A percentile compares a stretch with the other conserved stretches of the same genome.
Evolutionary conservation across 2,888 invertebrate genomes (phyloP).

Genomic region (Lithophane socia): DNA sequence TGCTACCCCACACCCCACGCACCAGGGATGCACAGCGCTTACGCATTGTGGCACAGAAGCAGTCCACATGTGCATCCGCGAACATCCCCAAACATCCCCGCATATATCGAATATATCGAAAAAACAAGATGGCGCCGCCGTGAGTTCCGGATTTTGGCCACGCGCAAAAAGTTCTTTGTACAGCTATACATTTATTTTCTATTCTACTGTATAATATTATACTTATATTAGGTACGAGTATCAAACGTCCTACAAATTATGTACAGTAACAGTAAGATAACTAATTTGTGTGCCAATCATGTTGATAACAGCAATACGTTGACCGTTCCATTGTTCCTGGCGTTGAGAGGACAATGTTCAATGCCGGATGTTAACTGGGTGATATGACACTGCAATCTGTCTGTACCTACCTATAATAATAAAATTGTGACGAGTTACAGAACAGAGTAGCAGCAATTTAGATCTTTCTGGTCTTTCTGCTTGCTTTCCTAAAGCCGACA

Average conservation of each 20-base stretch:
- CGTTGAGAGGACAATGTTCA: conserved; percentile 22
- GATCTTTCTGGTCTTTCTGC: not conserved
- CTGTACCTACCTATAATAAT: not conserved
- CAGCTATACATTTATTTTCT: not conserved
- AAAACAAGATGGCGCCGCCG: too few relatives aligned
- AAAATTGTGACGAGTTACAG: not conserved
- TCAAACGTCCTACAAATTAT: not conserved
- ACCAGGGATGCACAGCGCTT: too few relatives aligned
- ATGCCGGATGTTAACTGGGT: conserved; percentile 15
- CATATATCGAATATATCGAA: too few relatives aligned
- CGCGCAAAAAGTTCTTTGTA: too few relatives aligned
- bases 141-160: too few relatives aligned
- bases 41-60: too few relatives aligned
- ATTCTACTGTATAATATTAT: not conserved
- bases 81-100: too few relatives aligned
- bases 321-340: conserved; percentile 42
- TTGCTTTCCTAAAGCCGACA: too few relatives aligned
- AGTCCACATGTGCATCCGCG: too few relatives aligned
- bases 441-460: not conserved
- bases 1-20: too few relatives aligned
- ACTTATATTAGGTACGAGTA: not conserved
- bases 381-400: conserved; percentile 10
- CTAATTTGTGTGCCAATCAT: conserved; percentile 22
- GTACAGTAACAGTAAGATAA: not conserved
- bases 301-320: conserved; percentile 44